Evolutionary conservation across 2,113 vertebrate species (phyloP), one percentile per base, ranked within the genome.

Genomic region (Ondatra zibethicus): DNA sequence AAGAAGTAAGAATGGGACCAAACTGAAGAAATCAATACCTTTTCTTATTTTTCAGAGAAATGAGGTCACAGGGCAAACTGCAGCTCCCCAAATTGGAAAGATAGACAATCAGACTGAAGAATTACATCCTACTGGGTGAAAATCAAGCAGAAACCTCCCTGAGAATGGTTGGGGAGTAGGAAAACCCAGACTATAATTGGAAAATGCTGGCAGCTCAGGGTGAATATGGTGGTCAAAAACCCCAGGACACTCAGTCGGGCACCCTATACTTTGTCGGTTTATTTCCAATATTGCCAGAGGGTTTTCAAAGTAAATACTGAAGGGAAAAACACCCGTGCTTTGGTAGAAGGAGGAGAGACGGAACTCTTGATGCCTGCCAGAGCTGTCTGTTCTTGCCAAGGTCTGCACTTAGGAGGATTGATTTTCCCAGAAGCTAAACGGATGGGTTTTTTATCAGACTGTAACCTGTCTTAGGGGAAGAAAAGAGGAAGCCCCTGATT

Each of bases 301-400:
- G 7, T 45, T 39, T 47, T 95, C 13, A 45, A 12, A 75, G 39
- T 61, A 72, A 95, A 84, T 50, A 47, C n/a, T 75, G 23, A 88
- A 80, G 63, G 36, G 47, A 42, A 94, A 89, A 39, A 58, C 55
- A 19, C 10, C 36, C 7, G 14, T 76, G 14, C 6, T 73, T 88
- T 42, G 73, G 21, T 39, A 91, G 13, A 55, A 63, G 39, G 17
- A 91, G 11, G 13, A 8, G 63, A 73, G 73, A 72, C 39, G 4
- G 21, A 84, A 47, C 29, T 42, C 88, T 88, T 88, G 39, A 93
- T 88, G 77, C 66, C 72, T 58, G 58, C 27, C n/a, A 70, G 4
- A 92, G 19, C 7, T 81, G 33, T 90, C 50, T 77, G 42, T 88
- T 94, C n/a, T 88, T 91, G 65, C 75, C 47, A 75, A 96, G 84